A percentile compares a stretch with the other conserved stretches of the same genome.
Evolutionary conservation across 64 coral and sea anemone species (phyloP).

Genomic region (Stichodactyla mertensii): DNA sequence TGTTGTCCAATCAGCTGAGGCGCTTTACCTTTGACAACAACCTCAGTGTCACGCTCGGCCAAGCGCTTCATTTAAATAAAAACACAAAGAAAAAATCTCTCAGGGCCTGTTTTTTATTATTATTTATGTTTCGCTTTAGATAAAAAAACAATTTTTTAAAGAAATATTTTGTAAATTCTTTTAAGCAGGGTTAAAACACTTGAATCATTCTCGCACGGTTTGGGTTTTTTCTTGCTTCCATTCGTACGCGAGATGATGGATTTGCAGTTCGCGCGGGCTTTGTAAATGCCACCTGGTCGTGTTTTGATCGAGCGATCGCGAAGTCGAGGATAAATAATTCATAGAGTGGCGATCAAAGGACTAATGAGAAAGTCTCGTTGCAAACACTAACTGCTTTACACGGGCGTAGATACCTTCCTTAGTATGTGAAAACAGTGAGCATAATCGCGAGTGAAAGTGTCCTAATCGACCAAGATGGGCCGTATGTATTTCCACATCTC

Average conservation of each 20-base stretch:
- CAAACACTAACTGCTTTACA: conserved; percentile 4
- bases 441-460: conserved; percentile 30
- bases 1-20: background rate
- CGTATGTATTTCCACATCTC: conserved; percentile 41
- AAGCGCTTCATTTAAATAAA: conserved; percentile 12
- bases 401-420: conserved; percentile 25
- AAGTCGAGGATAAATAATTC: conserved; percentile 56
- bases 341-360: conserved; percentile 55
- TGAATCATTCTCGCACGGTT: background rate
- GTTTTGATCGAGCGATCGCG: conserved; percentile 57
- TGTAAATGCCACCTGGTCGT: conserved; percentile 47
- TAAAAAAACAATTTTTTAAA: background rate
- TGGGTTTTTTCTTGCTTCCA: background rate
- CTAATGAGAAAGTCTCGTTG: conserved; percentile 45
- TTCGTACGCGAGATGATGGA: background rate
- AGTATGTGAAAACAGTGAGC: conserved; percentile 14
- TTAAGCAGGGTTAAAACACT: background rate
- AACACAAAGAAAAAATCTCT: background rate
- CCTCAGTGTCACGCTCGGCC: background rate
- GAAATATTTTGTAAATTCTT: background rate
- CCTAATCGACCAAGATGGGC: conserved; percentile 48
- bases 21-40: background rate
- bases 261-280: conserved; percentile 4
- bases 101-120: background rate
- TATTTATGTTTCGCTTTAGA: background rate